Conservation (phyloP, 2,113 vertebrate genomes). For the Hydrolagus affinis region DNA sequence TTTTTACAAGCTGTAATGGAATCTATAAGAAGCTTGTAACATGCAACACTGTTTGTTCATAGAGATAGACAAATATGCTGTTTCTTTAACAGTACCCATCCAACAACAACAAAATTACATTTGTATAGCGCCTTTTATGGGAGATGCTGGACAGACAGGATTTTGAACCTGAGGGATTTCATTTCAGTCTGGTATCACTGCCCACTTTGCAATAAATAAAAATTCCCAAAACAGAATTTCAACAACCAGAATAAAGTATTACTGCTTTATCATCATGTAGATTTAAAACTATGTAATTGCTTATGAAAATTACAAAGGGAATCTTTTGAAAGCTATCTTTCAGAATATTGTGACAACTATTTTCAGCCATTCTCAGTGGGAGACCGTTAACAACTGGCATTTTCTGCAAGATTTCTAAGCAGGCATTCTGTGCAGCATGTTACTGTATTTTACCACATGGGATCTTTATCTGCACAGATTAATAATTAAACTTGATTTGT, state of each 20-base stretch:
- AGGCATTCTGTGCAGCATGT: not conserved
- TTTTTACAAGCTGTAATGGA: not conserved
- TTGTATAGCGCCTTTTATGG: no score
- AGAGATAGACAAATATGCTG: not conserved
- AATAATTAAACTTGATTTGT: not conserved
- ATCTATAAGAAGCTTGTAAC: slow-evolving; percentile 2
- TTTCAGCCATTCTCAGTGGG: slow-evolving; percentile 26
- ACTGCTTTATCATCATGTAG: not conserved
- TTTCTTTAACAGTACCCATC: not conserved
- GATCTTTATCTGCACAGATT: not conserved
- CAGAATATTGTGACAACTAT: slow-evolving; percentile 27
- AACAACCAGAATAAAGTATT: not conserved
- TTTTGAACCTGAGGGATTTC: no score
- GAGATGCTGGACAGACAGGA: not conserved
- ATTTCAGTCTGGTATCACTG: not conserved
- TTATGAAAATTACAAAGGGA: slow-evolving; percentile 16
- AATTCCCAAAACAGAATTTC: not conserved
- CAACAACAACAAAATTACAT: no score
- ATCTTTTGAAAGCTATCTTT: slow-evolving; percentile 27
- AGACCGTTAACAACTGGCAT: slow-evolving; percentile 21
- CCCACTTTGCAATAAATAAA: not conserved
- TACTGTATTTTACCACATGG: not conserved
- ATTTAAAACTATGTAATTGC: slow-evolving; percentile 10
- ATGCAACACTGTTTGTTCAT: not conserved
- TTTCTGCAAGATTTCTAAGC: slow-evolving; percentile 16